A percentile compares a stretch with the other conserved stretches of the same genome.
Conservation (phyloP, 2,797 vertebrate genomes). For the Enteromius trimaculatus region DNA sequence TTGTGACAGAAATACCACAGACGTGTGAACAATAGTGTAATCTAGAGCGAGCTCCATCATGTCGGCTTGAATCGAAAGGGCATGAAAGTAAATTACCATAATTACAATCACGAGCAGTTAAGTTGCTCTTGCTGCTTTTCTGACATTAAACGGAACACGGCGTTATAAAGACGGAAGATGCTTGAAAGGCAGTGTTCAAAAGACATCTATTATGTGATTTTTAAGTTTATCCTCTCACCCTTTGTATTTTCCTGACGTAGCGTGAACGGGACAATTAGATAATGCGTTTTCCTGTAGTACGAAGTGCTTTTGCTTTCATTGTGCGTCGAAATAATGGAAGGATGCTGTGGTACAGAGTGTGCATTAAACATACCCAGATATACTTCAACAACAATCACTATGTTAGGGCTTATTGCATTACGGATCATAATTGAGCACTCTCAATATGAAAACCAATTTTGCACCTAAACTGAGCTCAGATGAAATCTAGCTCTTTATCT, state of each 20-base stretch:
- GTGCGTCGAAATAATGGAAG: not conserved
- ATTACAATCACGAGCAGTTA: constrained; percentile 13
- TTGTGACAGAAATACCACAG: not conserved
- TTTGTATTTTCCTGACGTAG: constrained; percentile 24
- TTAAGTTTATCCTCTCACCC: constrained; percentile 22
- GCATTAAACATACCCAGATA: not conserved
- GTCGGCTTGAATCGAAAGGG: not conserved
- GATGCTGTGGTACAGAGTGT: not conserved
- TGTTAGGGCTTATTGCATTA: not conserved
- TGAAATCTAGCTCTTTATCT: not conserved
- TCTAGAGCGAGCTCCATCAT: not conserved
- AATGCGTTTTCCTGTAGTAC: not conserved
- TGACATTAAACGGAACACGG: not conserved
- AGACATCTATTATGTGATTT: constrained; percentile 25
- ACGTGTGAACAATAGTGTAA: constrained; percentile 20
- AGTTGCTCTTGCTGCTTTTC: constrained; percentile 11
- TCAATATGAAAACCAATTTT: not conserved
- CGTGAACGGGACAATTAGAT: constrained; percentile 6
- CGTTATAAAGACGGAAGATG: constrained; percentile 7
- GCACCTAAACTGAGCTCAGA: not conserved
- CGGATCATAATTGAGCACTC: not conserved
- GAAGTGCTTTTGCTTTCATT: constrained; percentile 7
- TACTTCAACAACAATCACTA: not conserved
- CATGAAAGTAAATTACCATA: constrained; percentile 36
- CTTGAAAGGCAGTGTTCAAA: constrained; percentile 14